Conservation (phyloP, 2,888 invertebrate species). For the Cantharis nigra region DNA sequence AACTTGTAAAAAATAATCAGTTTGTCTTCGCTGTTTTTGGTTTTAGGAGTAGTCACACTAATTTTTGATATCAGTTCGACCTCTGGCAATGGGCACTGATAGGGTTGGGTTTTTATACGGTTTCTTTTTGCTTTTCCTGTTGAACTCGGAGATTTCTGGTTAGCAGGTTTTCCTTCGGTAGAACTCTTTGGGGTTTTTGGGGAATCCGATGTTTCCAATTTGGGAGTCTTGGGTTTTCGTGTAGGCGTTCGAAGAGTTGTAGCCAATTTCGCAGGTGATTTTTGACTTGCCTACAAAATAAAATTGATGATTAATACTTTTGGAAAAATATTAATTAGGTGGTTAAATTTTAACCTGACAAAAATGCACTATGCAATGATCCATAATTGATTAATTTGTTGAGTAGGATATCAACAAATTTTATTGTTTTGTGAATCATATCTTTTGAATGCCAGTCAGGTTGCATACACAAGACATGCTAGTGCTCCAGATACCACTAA, state of each 20-base stretch:
- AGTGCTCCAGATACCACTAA: neutral
- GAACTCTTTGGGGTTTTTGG: slow-evolving; percentile 41
- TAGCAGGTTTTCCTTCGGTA: slow-evolving; percentile 48
- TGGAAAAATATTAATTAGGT: neutral
- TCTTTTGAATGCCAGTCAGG: neutral
- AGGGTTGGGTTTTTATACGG: slow-evolving; percentile 74
- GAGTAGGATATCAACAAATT: neutral
- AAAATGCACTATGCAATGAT: neutral
- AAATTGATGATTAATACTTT: neutral
- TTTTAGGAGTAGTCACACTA: slow-evolving; percentile 63
- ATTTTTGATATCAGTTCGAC: slow-evolving; percentile 77
- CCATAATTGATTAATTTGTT: neutral
- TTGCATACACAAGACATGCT: neutral
- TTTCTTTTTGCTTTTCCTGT: slow-evolving; percentile 57
- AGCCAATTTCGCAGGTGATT: slow-evolving; percentile 58
- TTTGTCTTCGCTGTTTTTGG: slow-evolving; percentile 71
- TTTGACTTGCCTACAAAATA: slow-evolving; percentile 21
- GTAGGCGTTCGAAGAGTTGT: slow-evolving; percentile 61
- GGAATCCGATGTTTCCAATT: slow-evolving; percentile 52
- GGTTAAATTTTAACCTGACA: neutral
- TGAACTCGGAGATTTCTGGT: slow-evolving; percentile 53
- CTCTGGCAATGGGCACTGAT: slow-evolving; percentile 82
- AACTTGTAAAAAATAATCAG: slow-evolving; percentile 87
- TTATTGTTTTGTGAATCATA: neutral
- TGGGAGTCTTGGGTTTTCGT: slow-evolving; percentile 59